Conservation (phyloP, 92 coral and sea anemone genomes). For the Pocillopora meandrina region DNA sequence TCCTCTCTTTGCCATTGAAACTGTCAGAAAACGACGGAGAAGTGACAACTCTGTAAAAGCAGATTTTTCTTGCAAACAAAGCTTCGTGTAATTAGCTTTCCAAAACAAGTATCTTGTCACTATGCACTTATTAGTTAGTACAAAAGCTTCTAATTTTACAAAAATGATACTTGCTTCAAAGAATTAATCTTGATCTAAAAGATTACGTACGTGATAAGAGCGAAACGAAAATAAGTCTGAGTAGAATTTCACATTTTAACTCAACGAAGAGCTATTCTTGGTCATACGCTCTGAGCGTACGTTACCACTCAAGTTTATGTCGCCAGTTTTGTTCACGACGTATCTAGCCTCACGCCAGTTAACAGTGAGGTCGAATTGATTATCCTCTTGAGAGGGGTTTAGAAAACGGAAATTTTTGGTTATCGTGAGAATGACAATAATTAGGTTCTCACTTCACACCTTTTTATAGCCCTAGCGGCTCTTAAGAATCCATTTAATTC, state of each 20-base stretch:
- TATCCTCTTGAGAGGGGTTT: constrained; percentile 40
- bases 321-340: neutral
- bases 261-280: neutral
- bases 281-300: neutral
- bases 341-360: neutral
- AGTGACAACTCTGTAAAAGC: neutral
- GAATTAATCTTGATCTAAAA: neutral
- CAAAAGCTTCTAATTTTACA: constrained; percentile 4
- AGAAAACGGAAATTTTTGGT: constrained; percentile 51
- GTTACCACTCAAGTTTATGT: neutral
- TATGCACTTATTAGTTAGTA: neutral
- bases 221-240: neutral
- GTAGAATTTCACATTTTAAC: neutral
- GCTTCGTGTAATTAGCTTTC: neutral
- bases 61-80: constrained; percentile 8
- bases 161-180: constrained; percentile 13
- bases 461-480: constrained; percentile 71
- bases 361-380: constrained; percentile 25
- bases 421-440: constrained; percentile 53
- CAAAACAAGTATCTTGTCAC: neutral
- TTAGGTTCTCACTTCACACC: constrained; percentile 69
- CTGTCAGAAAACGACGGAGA: neutral
- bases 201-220: neutral
- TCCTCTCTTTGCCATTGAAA: neutral
- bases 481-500: constrained; percentile 75